Conservation (phyloP, 2,888 invertebrate genomes). For the Eledone cirrhosa region DNA sequence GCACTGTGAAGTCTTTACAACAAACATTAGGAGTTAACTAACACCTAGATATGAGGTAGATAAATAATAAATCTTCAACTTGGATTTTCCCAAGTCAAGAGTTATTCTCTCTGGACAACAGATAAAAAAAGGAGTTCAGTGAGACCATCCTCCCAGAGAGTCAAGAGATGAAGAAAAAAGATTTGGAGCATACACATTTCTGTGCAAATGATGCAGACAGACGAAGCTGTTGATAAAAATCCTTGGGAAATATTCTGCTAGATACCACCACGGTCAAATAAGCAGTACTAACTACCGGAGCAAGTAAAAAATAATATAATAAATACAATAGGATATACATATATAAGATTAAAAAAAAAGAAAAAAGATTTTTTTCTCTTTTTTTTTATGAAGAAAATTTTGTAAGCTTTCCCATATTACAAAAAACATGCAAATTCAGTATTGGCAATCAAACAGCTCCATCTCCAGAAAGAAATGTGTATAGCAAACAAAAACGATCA, state of each 20-base stretch:
- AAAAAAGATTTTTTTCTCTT: too few species aligned
- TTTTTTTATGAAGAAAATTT: too few species aligned
- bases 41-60: constrained; percentile 27
- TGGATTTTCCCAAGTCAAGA: constrained; percentile 19
- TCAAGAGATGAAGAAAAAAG: neutral
- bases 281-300: constrained; percentile 26
- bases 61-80: constrained; percentile 26
- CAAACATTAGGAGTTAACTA: constrained; percentile 28
- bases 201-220: constrained; percentile 13
- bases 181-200: constrained; percentile 26
- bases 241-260: constrained; percentile 3
- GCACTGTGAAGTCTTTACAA: constrained; percentile 24
- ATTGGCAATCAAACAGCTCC: constrained; percentile 21
- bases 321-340: too few species aligned
- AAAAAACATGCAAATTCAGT: constrained; percentile 14
- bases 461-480: constrained; percentile 25
- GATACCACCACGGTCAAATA: constrained; percentile 20
- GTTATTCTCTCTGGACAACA: constrained; percentile 25
- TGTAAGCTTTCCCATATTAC: neutral
- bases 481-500: neutral
- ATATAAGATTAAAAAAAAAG: too few species aligned
- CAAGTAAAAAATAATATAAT: constrained; percentile 12
- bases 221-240: constrained; percentile 15
- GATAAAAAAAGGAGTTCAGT: constrained; percentile 15
- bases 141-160: constrained; percentile 18